Evolutionary conservation across 2,797 vertebrate genomes (phyloP).

Genomic region (Forpus xanthops): DNA sequence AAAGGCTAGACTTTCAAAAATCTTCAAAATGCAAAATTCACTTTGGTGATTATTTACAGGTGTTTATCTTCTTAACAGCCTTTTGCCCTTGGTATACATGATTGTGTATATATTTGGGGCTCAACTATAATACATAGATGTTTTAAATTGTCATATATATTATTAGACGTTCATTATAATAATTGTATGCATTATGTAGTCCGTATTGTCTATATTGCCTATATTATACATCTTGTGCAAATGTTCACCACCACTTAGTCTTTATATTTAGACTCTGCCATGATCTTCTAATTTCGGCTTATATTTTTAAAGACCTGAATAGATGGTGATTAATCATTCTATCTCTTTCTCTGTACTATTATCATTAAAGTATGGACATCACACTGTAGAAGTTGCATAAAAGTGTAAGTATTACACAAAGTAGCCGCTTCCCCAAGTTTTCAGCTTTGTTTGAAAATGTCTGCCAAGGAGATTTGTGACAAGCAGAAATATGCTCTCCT

Average conservation of each 20-base stretch:
- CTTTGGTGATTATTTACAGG: background rate
- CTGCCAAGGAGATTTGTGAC: background rate
- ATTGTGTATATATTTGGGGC: background rate
- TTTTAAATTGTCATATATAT: fast-evolving
- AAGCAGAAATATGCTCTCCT: background rate
- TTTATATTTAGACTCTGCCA: background rate
- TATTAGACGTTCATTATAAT: background rate
- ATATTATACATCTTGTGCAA: background rate
- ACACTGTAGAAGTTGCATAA: background rate
- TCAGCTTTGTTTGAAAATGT: background rate
- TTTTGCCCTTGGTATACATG: background rate
- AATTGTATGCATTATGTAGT: background rate
- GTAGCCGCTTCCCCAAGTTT: background rate
- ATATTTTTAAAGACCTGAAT: background rate
- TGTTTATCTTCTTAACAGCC: background rate
- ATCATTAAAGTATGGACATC: background rate
- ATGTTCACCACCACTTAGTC: background rate
- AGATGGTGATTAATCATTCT: background rate
- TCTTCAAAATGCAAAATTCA: background rate
- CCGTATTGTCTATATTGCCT: background rate
- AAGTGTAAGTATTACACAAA: background rate
- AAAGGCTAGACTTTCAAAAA: background rate
- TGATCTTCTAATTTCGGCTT: background rate
- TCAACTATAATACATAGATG: background rate
- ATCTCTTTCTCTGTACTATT: background rate